Evolutionary conservation across 2,888 invertebrate genomes (phyloP).

Genomic region (Agrotis segetum): DNA sequence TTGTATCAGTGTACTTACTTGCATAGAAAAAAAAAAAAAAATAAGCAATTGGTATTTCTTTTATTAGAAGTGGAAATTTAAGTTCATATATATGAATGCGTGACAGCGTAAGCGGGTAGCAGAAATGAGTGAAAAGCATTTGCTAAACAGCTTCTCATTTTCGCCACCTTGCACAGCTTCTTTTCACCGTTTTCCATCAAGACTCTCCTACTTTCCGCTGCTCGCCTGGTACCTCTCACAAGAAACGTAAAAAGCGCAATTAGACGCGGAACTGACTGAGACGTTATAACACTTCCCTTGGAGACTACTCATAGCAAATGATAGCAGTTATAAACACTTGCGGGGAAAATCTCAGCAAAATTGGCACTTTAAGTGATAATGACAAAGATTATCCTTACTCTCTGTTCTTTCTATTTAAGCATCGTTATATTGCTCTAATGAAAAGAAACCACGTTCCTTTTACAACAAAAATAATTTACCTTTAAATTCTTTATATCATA

Average conservation of each 20-base stretch:
- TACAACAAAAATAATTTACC: not conserved
- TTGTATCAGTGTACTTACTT: not conserved
- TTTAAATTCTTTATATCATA: constrained; percentile 5
- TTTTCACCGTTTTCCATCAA: constrained; percentile 1
- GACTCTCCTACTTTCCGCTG: constrained; percentile 29
- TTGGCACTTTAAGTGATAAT: not conserved
- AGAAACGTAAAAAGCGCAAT: constrained; percentile 13
- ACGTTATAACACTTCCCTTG: constrained; percentile 1
- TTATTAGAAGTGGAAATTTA: not conserved
- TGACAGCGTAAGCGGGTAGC: not conserved
- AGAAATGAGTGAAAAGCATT: not conserved
- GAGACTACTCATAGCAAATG: not conserved
- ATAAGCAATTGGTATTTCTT: not conserved
- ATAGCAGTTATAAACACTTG: not conserved
- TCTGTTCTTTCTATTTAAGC: not conserved
- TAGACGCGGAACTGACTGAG: not conserved
- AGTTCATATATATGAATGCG: not conserved
- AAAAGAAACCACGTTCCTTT: constrained; percentile 1
- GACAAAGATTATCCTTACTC: not conserved
- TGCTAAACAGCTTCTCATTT: too few species aligned
- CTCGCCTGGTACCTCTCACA: constrained; percentile 28
- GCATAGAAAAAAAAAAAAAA: not conserved
- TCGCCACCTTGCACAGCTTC: not conserved
- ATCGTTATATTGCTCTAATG: not conserved
- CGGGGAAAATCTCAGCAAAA: constrained; percentile 1